Evolutionary conservation across 2,888 invertebrate species (phyloP).

Genomic region (Ochropleura leucogaster): DNA sequence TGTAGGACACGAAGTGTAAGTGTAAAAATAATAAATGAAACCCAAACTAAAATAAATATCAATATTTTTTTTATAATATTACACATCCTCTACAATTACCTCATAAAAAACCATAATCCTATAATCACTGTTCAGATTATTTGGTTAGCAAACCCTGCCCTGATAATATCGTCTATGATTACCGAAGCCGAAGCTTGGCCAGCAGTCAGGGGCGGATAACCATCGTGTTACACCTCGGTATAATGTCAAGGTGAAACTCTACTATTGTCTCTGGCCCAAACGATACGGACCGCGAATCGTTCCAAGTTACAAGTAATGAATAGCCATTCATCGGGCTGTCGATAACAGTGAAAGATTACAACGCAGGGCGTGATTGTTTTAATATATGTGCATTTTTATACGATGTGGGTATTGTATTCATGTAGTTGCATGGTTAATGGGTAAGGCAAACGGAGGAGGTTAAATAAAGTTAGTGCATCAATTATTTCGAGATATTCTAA

Average conservation of each 20-base stretch:
- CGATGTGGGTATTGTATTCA: constrained; percentile 19
- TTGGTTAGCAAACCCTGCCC: constrained; percentile 23
- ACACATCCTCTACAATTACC: neutral
- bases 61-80: neutral
- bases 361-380: constrained; percentile 53
- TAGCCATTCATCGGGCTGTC: constrained; percentile 62
- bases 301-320: constrained; percentile 59
- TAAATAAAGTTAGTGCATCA: neutral
- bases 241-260: constrained; percentile 74
- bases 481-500: neutral
- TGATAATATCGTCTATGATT: constrained; percentile 59
- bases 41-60: no score
- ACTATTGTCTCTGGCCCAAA: constrained; percentile 74
- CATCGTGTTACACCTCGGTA: constrained; percentile 62
- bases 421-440: constrained; percentile 20
- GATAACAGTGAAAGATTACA: constrained; percentile 65
- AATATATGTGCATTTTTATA: constrained; percentile 51
- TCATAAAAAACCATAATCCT: constrained; percentile 9
- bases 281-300: constrained; percentile 61
- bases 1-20: no score
- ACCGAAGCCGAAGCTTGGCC: constrained; percentile 34
- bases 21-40: no score
- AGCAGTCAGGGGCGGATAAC: constrained; percentile 64
- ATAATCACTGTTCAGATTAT: constrained; percentile 29
- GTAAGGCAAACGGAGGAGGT: constrained; percentile 3